Evolutionary conservation across 1,140 invertebrate genomes (phyloP).

Genomic region (Drosophila suzukii): DNA sequence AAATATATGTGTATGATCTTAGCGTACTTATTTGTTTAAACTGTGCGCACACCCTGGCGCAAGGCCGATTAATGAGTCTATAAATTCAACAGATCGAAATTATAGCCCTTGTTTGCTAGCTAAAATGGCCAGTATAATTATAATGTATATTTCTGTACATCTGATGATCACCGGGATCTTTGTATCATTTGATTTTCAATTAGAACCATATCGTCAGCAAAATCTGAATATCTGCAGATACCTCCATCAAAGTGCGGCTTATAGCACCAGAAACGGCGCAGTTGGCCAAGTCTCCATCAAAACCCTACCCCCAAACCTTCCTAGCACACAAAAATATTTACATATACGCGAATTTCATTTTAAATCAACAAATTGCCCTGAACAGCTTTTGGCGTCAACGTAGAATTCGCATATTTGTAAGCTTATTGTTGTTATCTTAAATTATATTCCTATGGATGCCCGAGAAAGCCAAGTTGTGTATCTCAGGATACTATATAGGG

Average conservation of each 20-base stretch:
- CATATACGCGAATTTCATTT: conserved; percentile 30
- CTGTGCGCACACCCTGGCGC: conserved; percentile 18
- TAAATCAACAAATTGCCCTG: conserved; percentile 42
- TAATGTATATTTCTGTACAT: background rate
- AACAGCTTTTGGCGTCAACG: conserved; percentile 1
- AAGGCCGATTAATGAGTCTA: conserved; percentile 35
- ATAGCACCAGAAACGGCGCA: background rate
- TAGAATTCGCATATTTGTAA: conserved; percentile 5
- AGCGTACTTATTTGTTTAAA: conserved; percentile 47
- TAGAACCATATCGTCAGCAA: background rate
- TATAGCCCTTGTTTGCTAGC: conserved; percentile 17
- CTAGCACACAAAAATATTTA: background rate
- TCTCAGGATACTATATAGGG: background rate
- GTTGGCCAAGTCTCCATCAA: conserved; percentile 11
- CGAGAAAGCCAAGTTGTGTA: too few relatives aligned
- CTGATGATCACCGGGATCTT: conserved; percentile 1
- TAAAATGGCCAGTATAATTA: background rate
- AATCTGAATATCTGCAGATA: conserved; percentile 3
- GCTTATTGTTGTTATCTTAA: background rate
- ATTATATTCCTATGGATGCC: background rate
- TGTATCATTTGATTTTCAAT: conserved; percentile 8
- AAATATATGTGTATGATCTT: conserved; percentile 19
- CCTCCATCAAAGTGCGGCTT: conserved; percentile 26
- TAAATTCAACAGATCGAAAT: conserved; percentile 34
- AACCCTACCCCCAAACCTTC: background rate